Base-by-base conservation (phyloP, 2,797 vertebrate species). In the Lacerta bilineata region DNA sequence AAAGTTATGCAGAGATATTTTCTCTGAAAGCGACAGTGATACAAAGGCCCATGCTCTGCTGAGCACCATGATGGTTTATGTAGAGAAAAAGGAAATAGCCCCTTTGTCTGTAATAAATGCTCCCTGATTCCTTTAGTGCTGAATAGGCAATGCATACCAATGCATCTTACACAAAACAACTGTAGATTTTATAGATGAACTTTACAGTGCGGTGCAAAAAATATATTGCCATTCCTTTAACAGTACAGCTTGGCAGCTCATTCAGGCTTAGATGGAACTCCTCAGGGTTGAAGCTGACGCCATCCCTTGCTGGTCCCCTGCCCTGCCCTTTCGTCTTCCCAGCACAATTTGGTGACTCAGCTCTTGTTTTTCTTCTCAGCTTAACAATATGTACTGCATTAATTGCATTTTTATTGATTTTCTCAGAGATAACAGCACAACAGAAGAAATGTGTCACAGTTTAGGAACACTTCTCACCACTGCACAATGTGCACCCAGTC, bases 71-170 rank as follows among this genome's bases (percentile, higher is more conserved):
- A 50, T 91, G 85, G 76, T 92, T 95, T 93, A 88, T 92, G 87
- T 79, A 50, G 43, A 86, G 89, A 90, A 81, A 69, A 88, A 93
- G 90, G 36, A 94, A 93, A 92, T 92, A 78, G 20, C 82, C 29
- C 88, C 61, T 90, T 91, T 93, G 87, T 90, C 90, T 95, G 87
- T 87, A 92, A 91, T 93, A 94, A 94, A 95, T 93, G 85, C 43
- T 91, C 7, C 75, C 69, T 91, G 86, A 88, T 92, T 94, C 87
- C 90, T 91, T 0, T 0, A 84, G 36, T 87, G 91, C 87, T 93
- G 89, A 95, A 87, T 83, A 90, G 87, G 77, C 89, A 88, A 91
- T 92, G 87, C 23, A 86, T 83, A 92, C 80, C 87, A 93, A 93
- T 93, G 91, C 91, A 93, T 95, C 94, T 91, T 90, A 78, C 15